Conservation (phyloP, 1,140 invertebrate genomes). For the Wasmannia auropunctata region DNA sequence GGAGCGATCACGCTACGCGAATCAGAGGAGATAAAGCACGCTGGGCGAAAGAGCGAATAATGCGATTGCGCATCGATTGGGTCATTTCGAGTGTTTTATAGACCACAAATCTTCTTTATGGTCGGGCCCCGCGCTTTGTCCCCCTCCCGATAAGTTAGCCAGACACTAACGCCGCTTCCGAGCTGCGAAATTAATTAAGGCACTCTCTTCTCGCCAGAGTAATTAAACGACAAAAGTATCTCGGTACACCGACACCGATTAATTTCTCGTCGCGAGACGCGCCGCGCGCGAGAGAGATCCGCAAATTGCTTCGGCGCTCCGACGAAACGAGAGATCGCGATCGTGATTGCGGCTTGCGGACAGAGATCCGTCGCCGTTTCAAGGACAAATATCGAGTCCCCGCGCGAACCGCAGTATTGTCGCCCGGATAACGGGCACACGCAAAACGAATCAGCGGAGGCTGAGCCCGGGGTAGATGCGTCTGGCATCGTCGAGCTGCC, state of each 20-base stretch:
- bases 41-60: slow-evolving; percentile 52
- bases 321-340: slow-evolving; percentile 51
- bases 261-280: slow-evolving; percentile 51
- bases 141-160: slow-evolving; percentile 46
- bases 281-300: slow-evolving; percentile 12
- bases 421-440: slow-evolving; percentile 50
- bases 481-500: slow-evolving; percentile 51
- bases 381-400: slow-evolving; percentile 56
- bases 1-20: slow-evolving; percentile 38
- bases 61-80: slow-evolving; percentile 60
- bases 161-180: slow-evolving; percentile 45
- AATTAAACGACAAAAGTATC: slow-evolving; percentile 62
- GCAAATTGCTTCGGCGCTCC: slow-evolving; percentile 46
- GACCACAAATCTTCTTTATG: slow-evolving; percentile 71
- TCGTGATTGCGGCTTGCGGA: slow-evolving; percentile 59
- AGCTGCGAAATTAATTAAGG: slow-evolving; percentile 54
- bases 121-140: slow-evolving; percentile 18
- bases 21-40: slow-evolving; percentile 31
- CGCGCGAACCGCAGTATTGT: slow-evolving; percentile 58
- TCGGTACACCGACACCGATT: slow-evolving; percentile 55
- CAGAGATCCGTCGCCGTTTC: slow-evolving; percentile 44
- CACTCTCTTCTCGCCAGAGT: slow-evolving; percentile 28
- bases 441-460: slow-evolving; percentile 28
- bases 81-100: slow-evolving; percentile 67
- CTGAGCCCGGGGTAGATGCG: slow-evolving; percentile 12